Conservation (phyloP, 2,888 invertebrate species). For the Morpho deidamia region DNA sequence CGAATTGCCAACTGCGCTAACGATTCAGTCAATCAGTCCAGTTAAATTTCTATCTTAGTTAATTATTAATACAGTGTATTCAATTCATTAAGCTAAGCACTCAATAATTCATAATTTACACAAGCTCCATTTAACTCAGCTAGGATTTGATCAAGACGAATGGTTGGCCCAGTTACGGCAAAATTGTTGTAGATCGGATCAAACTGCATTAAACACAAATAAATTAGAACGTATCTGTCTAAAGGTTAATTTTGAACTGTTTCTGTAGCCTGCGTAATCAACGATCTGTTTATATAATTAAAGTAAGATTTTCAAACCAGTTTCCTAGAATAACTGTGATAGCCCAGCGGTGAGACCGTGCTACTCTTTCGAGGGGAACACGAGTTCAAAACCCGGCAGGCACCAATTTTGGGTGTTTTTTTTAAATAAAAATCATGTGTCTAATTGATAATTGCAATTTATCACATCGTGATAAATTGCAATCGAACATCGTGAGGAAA, state of each 20-base stretch:
- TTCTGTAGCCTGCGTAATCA: neutral
- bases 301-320: neutral
- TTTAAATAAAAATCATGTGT: too few species aligned
- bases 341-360: too few species aligned
- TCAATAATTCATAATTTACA: slow-evolving; percentile 8
- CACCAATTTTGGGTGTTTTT: too few species aligned
- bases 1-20: too few species aligned
- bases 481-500: too few species aligned
- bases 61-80: neutral
- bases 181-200: slow-evolving; percentile 10
- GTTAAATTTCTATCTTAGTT: neutral
- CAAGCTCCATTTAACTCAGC: slow-evolving; percentile 2
- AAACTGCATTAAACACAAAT: slow-evolving; percentile 5
- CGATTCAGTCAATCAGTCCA: too few species aligned
- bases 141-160: slow-evolving; percentile 7
- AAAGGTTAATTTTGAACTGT: slow-evolving; percentile 7
- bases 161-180: slow-evolving; percentile 4
- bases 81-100: slow-evolving; percentile 3
- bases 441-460: too few species aligned
- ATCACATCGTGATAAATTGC: too few species aligned
- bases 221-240: slow-evolving; percentile 2
- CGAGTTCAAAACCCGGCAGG: too few species aligned
- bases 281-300: neutral
- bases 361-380: too few species aligned
- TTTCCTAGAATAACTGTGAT: too few species aligned